Conservation (phyloP, 1,140 invertebrate genomes). For the Scaptomyza pallida region DNA sequence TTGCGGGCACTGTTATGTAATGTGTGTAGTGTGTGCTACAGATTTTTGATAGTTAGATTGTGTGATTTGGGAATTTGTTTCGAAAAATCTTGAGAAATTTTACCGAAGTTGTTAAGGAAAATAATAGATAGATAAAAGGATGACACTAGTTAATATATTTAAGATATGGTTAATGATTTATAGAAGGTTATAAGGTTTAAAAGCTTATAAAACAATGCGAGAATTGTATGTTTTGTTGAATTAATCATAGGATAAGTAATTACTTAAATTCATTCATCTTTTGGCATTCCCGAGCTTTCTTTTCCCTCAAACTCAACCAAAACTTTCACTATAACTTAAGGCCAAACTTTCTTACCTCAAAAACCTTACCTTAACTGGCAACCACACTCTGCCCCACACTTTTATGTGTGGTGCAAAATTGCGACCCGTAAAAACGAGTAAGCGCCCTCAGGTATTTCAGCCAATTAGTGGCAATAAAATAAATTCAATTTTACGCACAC, state of each 20-base stretch:
- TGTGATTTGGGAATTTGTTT: slow-evolving; percentile 17
- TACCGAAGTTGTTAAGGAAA: too few relatives aligned
- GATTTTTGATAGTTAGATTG: slow-evolving; percentile 45
- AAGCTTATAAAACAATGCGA: too few relatives aligned
- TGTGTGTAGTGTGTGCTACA: slow-evolving; percentile 57
- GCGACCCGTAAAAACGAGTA: slow-evolving; percentile 10
- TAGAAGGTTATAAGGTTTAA: too few relatives aligned
- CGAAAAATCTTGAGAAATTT: not conserved
- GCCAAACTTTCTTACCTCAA: slow-evolving; percentile 10
- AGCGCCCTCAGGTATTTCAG: slow-evolving; percentile 77
- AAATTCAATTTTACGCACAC: slow-evolving; percentile 80
- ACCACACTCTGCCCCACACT: not conserved
- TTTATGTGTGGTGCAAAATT: not conserved
- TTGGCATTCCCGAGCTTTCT: too few relatives aligned
- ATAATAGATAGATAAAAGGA: too few relatives aligned
- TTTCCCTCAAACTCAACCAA: not conserved
- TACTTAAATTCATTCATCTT: too few relatives aligned
- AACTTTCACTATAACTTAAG: slow-evolving; percentile 8
- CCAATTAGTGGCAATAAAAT: slow-evolving; percentile 84
- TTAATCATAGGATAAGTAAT: too few relatives aligned
- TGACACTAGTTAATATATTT: too few relatives aligned
- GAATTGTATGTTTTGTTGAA: too few relatives aligned
- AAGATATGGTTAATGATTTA: too few relatives aligned
- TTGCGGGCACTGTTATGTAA: slow-evolving; percentile 56
- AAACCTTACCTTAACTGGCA: slow-evolving; percentile 10